These are phyloP conservation scores for Porites lutea DNA, from an alignment of 64 coral and sea anemone species.

Conservation along the genomic window DNA sequence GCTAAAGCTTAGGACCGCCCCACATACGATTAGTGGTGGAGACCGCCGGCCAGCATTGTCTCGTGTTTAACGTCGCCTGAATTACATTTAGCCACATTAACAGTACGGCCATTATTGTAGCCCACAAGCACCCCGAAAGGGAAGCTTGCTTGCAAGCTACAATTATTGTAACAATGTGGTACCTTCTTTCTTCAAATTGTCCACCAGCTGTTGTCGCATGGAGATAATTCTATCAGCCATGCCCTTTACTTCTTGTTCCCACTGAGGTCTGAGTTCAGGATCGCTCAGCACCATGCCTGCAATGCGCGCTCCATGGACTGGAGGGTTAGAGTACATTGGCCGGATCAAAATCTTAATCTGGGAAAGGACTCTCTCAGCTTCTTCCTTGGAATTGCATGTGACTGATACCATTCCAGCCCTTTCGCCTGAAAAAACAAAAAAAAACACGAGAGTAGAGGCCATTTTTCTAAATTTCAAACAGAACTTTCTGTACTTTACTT, in stretches of 20 bases:
- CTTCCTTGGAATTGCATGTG: slow-evolving; percentile 84
- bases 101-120: no score
- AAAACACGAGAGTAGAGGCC: no score
- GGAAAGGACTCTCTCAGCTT: slow-evolving; percentile 84
- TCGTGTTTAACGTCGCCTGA: no score
- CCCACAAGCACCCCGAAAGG: no score
- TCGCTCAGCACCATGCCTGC: slow-evolving; percentile 82
- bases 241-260: slow-evolving; percentile 90
- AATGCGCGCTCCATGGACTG: slow-evolving; percentile 87
- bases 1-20: no score
- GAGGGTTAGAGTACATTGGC: slow-evolving; percentile 95
- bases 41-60: no score
- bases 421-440: slow-evolving; percentile 64
- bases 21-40: no score
- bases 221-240: slow-evolving; percentile 99
- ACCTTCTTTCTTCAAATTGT: slow-evolving; percentile 96
- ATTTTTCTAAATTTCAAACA: no score
- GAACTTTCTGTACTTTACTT: no score
- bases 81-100: no score
- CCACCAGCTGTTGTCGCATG: slow-evolving; percentile 86
- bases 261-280: slow-evolving; percentile 76
- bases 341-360: slow-evolving; percentile 98
- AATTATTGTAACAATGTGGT: not conserved
- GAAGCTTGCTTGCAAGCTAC: no score
- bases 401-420: slow-evolving; percentile 80